Base-by-base conservation (phyloP, 2,888 invertebrate species). In the Mechanitis mazaeus region DNA sequence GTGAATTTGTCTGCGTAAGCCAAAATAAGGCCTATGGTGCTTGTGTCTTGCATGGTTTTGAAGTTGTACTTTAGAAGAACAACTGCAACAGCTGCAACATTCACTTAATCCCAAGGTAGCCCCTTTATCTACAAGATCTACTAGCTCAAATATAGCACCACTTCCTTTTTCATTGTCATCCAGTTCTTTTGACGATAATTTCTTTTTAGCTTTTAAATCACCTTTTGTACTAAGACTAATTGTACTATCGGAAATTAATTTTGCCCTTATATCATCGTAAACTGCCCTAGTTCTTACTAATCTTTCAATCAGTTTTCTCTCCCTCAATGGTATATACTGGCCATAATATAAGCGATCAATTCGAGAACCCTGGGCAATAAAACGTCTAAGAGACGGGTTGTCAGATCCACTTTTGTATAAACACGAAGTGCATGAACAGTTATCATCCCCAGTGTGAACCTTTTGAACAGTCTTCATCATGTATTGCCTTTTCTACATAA, bases 21-120 rank as follows among this genome's bases (percentile, higher is more conserved):
- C 68, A 60, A 67, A 56, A 59, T 69, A 68, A 12, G 59, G 55
- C 54, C 62, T 68, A 33, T 65, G 72, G 28, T 70, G 70, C 60
- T 64, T 68, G 56, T 70, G 65, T 55, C 55, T 65, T 64, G 54
- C 7, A 58, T 59, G 55, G 54, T 69, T 65, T 20, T 66, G 65
- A 7, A 66, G 55, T 12, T 66, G 64, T 28, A 61, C 58, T 66
- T 74, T 71, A 3, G 76, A 75, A 56, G 69, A 72, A 67, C 79
- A 84, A 64, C 72, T 74, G 60, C 80, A 83, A 69, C 82, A 84
- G 63, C 79, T 82, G 56, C 81, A 83, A 65, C 80, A 80, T 55
- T 78, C 76, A 60, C 72, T 75, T 45, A 75, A 55, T 45, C 69
- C 69, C n/a, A 75, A 59, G 11, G 68, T 61, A 60, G 62, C 72